Evolutionary conservation across 2,888 invertebrate genomes (phyloP), one percentile per base, ranked within the genome.

Genomic region (Prosopocoilus inquinatus): DNA sequence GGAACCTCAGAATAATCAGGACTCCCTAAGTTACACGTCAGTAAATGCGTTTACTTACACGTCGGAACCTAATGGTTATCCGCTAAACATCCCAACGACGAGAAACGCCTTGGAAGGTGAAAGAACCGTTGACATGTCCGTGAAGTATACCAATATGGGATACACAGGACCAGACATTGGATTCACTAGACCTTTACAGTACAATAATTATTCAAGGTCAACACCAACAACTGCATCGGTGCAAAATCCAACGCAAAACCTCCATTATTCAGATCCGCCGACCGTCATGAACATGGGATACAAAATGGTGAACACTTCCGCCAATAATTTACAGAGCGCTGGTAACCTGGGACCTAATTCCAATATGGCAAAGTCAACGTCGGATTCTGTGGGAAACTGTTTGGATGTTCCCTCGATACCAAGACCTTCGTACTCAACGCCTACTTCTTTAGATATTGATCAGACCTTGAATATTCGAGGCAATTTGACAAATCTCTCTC

Each of bases 401-500:
- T 35, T 53, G 33, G 53, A 57, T 35, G 53, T 53, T 36, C 20
- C 47, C 3, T 56, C 66, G 32, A 64, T 72, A 58, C 64, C 70
- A 3, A 60, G 72, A 43, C 67, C 70, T 2, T 67, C 68, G 9
- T 75, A 72, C 53, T 70, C 66, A 43, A 63, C 64, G 54, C 73
- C 80, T 59, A 69, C 80, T 1, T 63, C 79, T 9, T 71, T 81
- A 47, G 79, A 80, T 38, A 76, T 83, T 54, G 83, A 84, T 48
- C 72, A 72, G 46, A 78, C 80, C 39, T 70, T 83, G 55, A 75
- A 67, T 16, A 62, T 77, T 44, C 64, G 73, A 20, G 72, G 84
- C 38, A 83, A 81, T 70, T 72, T 84, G 55, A 79, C 82, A 3
- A 83, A 80, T 69, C 76, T 84, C 56, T 81, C 84, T 9, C 84